These are phyloP conservation scores for Sebastes kiyomatsui DNA, from an alignment of 2,797 vertebrate species.

Conservation along the genomic window DNA sequence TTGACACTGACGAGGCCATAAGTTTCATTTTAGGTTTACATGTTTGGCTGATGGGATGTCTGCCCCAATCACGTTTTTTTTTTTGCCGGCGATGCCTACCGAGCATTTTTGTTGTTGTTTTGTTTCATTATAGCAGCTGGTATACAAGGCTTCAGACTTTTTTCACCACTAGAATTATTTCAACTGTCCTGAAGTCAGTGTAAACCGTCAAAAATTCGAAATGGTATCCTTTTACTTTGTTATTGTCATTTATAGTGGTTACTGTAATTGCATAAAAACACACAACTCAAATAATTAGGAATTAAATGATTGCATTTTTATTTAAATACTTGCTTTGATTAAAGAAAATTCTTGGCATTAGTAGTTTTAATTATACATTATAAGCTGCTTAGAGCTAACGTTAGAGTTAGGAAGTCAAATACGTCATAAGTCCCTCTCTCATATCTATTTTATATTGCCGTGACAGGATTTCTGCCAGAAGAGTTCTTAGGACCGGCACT, in stretches of 20 bases:
- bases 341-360: not conserved
- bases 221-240: not conserved
- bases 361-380: not conserved
- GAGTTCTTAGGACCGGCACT: not conserved
- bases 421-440: not conserved
- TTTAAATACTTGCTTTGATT: not conserved
- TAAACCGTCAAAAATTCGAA: not conserved
- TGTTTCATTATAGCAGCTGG: not conserved
- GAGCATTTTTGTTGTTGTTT: not conserved
- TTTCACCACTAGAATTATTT: not conserved
- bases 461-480: not conserved
- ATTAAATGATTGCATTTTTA: not conserved
- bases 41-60: not conserved
- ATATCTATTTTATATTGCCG: not conserved
- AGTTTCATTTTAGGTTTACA: constrained; percentile 14
- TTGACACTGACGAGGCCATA: not conserved
- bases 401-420: not conserved
- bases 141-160: not conserved
- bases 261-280: not conserved
- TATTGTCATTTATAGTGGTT: not conserved
- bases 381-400: not conserved
- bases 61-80: not conserved
- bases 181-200: not conserved
- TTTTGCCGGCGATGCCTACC: not conserved
- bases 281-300: not conserved